These are phyloP conservation scores for Ostrea denselamellosa DNA, from an alignment of 1,140 invertebrate species.

Conservation along the genomic window DNA sequence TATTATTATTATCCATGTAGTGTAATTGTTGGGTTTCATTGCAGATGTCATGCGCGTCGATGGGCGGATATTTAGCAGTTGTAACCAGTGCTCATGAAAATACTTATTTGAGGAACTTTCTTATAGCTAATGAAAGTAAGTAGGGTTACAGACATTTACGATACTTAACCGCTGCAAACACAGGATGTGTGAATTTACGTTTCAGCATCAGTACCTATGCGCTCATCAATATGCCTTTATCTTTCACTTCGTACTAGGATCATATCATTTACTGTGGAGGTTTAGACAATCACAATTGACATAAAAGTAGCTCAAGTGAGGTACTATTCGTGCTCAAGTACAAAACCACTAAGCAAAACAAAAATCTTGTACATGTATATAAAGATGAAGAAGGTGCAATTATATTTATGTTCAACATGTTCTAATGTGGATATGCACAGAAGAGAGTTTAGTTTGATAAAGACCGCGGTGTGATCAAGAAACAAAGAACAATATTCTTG, in stretches of 20 bases:
- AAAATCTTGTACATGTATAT: too few species aligned
- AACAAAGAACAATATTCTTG: too few species aligned
- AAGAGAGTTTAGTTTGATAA: too few species aligned
- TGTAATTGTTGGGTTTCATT: not conserved
- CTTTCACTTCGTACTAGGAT: not conserved
- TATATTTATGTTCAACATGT: too few species aligned
- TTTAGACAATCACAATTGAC: not conserved
- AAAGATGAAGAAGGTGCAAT: too few species aligned
- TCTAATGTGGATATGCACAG: too few species aligned
- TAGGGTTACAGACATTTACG: not conserved
- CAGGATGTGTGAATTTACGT: not conserved
- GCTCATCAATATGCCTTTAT: not conserved
- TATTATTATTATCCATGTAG: not conserved
- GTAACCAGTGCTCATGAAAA: constrained; percentile 10
- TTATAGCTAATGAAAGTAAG: not conserved
- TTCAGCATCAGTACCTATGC: not conserved
- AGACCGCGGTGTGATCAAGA: too few species aligned
- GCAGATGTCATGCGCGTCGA: not conserved
- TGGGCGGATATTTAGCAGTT: not conserved
- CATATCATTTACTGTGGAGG: not conserved
- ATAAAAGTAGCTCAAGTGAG: too few species aligned
- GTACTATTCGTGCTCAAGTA: too few species aligned
- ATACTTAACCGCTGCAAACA: not conserved
- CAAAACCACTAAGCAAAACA: too few species aligned
- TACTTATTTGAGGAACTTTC: not conserved